Evolutionary conservation across 2,113 vertebrate genomes (phyloP).

Genomic region (Bombycilla garrulus): DNA sequence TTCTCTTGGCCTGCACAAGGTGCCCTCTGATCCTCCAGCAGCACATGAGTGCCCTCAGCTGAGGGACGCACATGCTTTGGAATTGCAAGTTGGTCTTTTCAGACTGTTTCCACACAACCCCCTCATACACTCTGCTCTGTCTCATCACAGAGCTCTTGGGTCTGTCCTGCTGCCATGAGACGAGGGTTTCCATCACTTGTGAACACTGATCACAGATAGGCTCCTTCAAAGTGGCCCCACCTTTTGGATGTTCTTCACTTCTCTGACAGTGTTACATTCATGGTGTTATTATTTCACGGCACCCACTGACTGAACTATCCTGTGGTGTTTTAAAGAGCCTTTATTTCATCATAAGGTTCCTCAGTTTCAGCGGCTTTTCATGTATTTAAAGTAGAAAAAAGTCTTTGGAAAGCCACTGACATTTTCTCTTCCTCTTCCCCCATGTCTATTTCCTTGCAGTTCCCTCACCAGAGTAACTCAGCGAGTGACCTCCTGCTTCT

Average conservation of each 20-base stretch:
- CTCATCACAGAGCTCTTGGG: neutral
- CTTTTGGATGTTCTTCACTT: neutral
- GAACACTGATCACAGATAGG: accelerated
- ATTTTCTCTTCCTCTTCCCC: neutral
- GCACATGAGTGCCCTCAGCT: accelerated
- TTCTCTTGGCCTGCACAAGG: neutral
- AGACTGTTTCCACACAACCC: neutral
- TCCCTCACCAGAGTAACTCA: neutral
- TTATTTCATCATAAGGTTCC: neutral
- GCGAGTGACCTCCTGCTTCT: accelerated
- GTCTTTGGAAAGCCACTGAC: neutral
- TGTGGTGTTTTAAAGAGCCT: neutral
- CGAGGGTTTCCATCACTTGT: neutral
- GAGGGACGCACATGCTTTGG: accelerated
- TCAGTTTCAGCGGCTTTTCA: neutral
- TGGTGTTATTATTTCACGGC: neutral
- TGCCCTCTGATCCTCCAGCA: neutral
- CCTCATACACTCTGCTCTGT: accelerated
- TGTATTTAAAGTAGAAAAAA: neutral
- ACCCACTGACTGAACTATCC: neutral
- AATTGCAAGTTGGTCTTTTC: neutral
- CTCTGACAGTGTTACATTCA: neutral
- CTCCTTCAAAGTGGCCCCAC: neutral
- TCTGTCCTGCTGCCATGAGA: neutral
- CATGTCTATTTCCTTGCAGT: neutral